A percentile compares a stretch with the other conserved stretches of the same genome.
phyloP scores from a whole-genome alignment of 2,888 invertebrate genomes.

The Drosophila robusta region DNA sequence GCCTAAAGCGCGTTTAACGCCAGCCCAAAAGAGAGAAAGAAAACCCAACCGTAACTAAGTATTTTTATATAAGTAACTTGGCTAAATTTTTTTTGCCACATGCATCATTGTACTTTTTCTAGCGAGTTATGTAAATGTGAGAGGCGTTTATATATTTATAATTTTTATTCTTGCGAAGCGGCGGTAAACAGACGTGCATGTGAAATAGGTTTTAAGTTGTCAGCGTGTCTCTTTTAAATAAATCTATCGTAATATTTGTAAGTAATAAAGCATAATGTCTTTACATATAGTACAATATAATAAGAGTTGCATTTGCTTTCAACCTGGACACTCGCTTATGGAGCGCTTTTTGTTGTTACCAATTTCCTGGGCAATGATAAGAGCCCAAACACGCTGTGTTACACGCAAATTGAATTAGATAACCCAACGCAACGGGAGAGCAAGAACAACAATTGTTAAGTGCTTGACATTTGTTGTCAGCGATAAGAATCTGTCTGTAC shows the following conservation, averaged over 20 bases:
- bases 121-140: constrained; percentile 67
- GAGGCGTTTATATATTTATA: constrained; percentile 19
- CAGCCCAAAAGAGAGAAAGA: constrained; percentile 19
- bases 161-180: constrained; percentile 33
- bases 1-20: constrained; percentile 56
- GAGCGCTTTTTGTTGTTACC: constrained; percentile 12
- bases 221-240: constrained; percentile 51
- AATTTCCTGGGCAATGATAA: constrained; percentile 60
- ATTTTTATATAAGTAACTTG: constrained; percentile 42
- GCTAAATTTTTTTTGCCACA: constrained; percentile 9
- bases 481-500: constrained; percentile 53
- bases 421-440: constrained; percentile 32
- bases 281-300: constrained; percentile 28
- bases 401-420: constrained; percentile 74
- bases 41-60: constrained; percentile 35
- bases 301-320: constrained; percentile 33
- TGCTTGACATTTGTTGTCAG: constrained; percentile 57
- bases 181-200: constrained; percentile 75
- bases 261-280: constrained; percentile 73
- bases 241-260: constrained; percentile 68
- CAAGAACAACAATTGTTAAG: constrained; percentile 23
- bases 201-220: constrained; percentile 75
- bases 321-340: not conserved
- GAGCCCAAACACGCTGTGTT: constrained; percentile 29
- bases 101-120: constrained; percentile 21